Evolutionary conservation across 2,113 vertebrate genomes (phyloP), one percentile per base, ranked within the genome.

Genomic region (Conger conger): DNA sequence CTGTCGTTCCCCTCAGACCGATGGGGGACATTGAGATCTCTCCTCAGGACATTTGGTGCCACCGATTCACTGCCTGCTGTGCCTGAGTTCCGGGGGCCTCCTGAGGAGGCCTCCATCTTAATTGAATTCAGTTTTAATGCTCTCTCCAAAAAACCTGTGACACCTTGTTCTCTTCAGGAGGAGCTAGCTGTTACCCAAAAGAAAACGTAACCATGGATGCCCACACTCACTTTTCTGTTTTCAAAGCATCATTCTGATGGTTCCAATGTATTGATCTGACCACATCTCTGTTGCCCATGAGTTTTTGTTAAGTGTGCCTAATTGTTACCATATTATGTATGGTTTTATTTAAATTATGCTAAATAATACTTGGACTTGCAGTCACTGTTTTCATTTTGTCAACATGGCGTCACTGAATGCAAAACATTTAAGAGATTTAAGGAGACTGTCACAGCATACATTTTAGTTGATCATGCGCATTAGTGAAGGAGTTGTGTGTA

Each of bases 1-100:
- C 23, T 76, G 80, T 17, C 63, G 57, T 63, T 42, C 20, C 18
- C 50, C 81, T 78, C 30, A 57, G 85, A 87, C 83, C 36, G 79
- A 60, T 35, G 57, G 45, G 42, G 53, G 54, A 20, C 73, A 50
- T 76, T 60, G 36, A 37, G 79, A n/a, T 81, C 68, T 82, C 77
- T 82, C 76, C 77, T n/a, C 76, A 76, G 80, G 80, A 40, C 82
- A 68, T 33, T 54, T 79, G 76, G 54, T 81, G 4, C 35, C n/a
- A 73, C 80, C 68, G 84, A 86, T 68, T 88, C 73, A 88, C 86
- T 27, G 35, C 30, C 76, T 63, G 73, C 68, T 82, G 54, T 20
- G 27, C 36, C 45, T 16, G 17, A 5, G 8, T 30, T 36, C 76
- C 53, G n/a, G n/a, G 53, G 83, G 77, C 68, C 68, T 27, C n/a